Evolutionary conservation across 2,888 invertebrate species (phyloP), one percentile per base, ranked within the genome.

Genomic region (Tiliacea aurago): DNA sequence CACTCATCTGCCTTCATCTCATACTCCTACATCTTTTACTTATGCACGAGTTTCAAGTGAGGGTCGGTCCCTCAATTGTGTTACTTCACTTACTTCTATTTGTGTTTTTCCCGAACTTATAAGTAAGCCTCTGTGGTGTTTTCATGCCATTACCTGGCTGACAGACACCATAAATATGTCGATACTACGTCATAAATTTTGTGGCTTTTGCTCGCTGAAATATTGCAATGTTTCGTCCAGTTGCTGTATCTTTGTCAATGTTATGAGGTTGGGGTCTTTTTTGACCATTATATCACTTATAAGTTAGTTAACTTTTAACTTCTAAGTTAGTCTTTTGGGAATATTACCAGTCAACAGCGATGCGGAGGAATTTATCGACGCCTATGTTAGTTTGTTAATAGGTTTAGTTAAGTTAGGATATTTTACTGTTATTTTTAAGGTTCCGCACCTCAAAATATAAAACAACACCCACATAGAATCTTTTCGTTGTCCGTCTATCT

Each of bases 81-180:
- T 93, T 94, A 93, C 91, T 43, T 43, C 71, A 70, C 51, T 49
- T 49, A 69, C 49, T 92, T 92, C 92, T 93, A 93, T 94, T 93
- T 92, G 90, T 92, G 90, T 92, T 93, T 92, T 90, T 90, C 91
- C 89, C 90, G 79, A 90, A 91, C 90, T 92, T 93, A 82, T 87
- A 87, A 91, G 91, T 89, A 78, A 90, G 91, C 91, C 92, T 93
- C 91, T 91, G 94, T 91, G 94, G 95, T 95, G 94, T 95, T 94
- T 96, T 95, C 95, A 91, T 94, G 89, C 95, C 95, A 95, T 96
- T 95, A 96, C 96, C 95, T 95, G 95, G 89, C 87, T 92, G 95
- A 94, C 94, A 94, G 94, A 91, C 89, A 91, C 92, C 92, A 95
- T 95, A 95, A 96, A 95, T 95, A 95, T 94, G 93, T 95, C 93